phyloP scores from a whole-genome alignment of 2,888 invertebrate species.

The Drosophila nr. perissopoda region DNA sequence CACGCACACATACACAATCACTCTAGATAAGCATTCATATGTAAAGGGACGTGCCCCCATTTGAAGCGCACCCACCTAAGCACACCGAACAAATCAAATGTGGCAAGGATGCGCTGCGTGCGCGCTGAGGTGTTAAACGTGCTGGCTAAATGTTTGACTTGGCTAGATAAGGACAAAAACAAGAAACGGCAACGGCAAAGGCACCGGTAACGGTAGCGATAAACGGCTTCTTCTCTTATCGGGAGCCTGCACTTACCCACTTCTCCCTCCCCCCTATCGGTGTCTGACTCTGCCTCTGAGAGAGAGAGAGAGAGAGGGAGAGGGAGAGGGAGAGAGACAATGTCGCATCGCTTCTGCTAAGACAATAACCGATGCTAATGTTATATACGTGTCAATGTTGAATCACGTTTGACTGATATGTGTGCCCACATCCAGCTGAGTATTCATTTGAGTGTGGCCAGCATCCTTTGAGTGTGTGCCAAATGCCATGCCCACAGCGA shows the following conservation, averaged over 20 bases:
- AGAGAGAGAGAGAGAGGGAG: background rate
- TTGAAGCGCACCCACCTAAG: conserved; percentile 42
- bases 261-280: conserved; percentile 8
- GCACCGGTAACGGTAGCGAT: conserved; percentile 15
- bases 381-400: conserved; percentile 76
- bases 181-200: background rate
- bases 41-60: conserved; percentile 27
- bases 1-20: conserved; percentile 1
- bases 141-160: conserved; percentile 63
- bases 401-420: conserved; percentile 73
- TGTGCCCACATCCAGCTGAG: conserved; percentile 29
- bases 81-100: conserved; percentile 68
- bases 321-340: background rate
- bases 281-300: background rate
- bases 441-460: background rate
- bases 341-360: conserved; percentile 40
- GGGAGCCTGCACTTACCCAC: background rate
- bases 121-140: conserved; percentile 60
- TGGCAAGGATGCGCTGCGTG: conserved; percentile 40
- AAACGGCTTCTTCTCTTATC: conserved; percentile 31
- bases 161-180: conserved; percentile 24
- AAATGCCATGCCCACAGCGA: conserved; percentile 1
- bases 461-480: background rate
- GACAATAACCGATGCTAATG: conserved; percentile 76
- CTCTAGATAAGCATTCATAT: conserved; percentile 18